These are phyloP conservation scores for Meandrina meandrites DNA, from an alignment of 92 coral and sea anemone species.

Conservation along the genomic window DNA sequence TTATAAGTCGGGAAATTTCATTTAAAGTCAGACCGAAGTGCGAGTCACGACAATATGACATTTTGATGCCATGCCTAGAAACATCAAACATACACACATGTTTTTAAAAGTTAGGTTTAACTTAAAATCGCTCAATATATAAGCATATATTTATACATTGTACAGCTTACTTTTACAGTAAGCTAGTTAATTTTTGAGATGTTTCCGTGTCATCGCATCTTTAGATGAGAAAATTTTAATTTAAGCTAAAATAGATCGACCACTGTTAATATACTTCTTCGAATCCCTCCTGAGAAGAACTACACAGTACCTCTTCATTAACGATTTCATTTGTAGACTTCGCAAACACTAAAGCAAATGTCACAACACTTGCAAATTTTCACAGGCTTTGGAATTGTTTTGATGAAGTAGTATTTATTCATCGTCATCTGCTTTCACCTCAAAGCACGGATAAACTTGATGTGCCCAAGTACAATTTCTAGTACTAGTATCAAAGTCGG, in stretches of 20 bases:
- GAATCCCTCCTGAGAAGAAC: not conserved
- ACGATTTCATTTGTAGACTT: not conserved
- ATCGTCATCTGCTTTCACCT: not conserved
- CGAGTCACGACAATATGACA: not conserved
- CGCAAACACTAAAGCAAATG: not conserved
- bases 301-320: constrained; percentile 3
- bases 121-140: not conserved
- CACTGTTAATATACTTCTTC: not conserved
- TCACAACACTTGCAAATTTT: not conserved
- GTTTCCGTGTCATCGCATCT: not conserved
- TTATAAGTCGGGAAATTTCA: not conserved
- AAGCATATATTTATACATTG: too few species aligned
- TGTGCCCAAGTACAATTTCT: too few species aligned
- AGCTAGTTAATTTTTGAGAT: not conserved
- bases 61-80: not conserved
- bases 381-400: not conserved
- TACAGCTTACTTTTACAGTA: too few species aligned
- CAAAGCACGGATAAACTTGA: too few species aligned
- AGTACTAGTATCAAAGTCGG: too few species aligned
- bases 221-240: too few species aligned
- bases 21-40: not conserved
- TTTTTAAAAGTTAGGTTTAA: not conserved
- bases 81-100: not conserved
- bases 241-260: not conserved
- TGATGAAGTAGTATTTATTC: not conserved